Percentiles rank a stretch among this genome's conserved stretches.
These are phyloP conservation scores for Macropodus opercularis DNA, from an alignment of 2,797 vertebrate species.

Conservation along the genomic window DNA sequence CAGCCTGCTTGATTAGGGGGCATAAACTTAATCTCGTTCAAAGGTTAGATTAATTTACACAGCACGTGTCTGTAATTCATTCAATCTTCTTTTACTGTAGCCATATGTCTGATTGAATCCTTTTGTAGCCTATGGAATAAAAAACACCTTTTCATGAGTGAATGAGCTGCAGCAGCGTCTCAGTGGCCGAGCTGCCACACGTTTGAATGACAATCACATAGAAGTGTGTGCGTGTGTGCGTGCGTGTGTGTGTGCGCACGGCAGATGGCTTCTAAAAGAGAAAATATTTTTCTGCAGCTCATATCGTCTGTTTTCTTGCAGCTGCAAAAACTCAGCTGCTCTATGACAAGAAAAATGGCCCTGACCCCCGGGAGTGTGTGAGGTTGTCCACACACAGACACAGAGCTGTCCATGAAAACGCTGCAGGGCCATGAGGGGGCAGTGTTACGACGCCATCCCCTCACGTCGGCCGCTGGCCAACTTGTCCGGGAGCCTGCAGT, in stretches of 20 bases:
- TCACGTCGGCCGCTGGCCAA: constrained; percentile 1
- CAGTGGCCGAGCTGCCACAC: constrained; percentile 28
- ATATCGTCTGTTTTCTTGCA: constrained; percentile 18
- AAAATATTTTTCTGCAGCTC: constrained; percentile 6
- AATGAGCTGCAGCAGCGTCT: constrained; percentile 20
- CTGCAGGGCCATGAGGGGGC: constrained; percentile 68
- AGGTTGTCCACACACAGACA: constrained; percentile 26
- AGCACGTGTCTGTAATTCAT: not conserved
- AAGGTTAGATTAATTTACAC: constrained; percentile 26
- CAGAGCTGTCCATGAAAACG: not conserved
- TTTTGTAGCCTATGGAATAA: constrained; percentile 14
- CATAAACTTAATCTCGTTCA: constrained; percentile 23
- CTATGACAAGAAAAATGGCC: constrained; percentile 10
- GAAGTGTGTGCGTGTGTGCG: too few relatives aligned
- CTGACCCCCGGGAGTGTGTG: constrained; percentile 28
- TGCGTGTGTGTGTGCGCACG: too few relatives aligned
- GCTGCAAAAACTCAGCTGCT: constrained; percentile 15
- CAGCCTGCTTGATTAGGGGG: constrained; percentile 1
- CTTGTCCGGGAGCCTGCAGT: constrained; percentile 47
- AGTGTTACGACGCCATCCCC: constrained; percentile 62
- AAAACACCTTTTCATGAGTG: constrained; percentile 36
- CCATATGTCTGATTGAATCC: constrained; percentile 49
- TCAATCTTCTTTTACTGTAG: constrained; percentile 13
- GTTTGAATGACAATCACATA: too few relatives aligned
- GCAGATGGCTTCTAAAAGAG: constrained; percentile 44